phyloP scores from a whole-genome alignment of 2,113 vertebrate genomes.

The Struthidea cinerea region DNA sequence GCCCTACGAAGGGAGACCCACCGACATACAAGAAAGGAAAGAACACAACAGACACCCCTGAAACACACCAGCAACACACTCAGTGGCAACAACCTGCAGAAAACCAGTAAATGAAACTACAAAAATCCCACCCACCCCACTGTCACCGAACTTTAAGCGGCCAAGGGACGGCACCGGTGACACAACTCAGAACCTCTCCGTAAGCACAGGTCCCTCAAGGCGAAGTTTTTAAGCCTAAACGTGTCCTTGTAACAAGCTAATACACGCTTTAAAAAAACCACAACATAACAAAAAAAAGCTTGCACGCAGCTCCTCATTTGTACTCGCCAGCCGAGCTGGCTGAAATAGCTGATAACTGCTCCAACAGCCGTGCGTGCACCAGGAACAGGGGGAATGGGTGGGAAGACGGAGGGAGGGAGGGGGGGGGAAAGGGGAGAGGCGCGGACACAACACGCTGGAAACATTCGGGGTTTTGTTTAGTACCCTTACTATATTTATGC shows the following conservation, averaged over 20 bases:
- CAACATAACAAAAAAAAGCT: too few relatives aligned
- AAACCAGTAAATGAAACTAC: accelerated
- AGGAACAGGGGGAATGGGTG: background rate
- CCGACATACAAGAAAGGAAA: background rate
- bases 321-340: background rate
- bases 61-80: background rate
- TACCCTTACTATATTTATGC: too few relatives aligned
- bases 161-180: too few relatives aligned
- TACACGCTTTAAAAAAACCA: accelerated
- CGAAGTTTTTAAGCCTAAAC: background rate
- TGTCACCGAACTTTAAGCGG: accelerated
- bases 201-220: background rate
- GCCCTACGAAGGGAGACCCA: background rate
- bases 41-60: background rate
- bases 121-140: background rate
- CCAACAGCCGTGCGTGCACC: background rate
- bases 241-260: accelerated
- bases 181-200: accelerated
- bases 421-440: background rate
- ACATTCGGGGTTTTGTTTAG: background rate
- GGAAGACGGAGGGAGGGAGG: background rate
- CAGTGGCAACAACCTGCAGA: accelerated
- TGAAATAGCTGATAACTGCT: accelerated
- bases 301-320: background rate
- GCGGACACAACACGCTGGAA: background rate